These are phyloP conservation scores for Octopus sinensis DNA, from an alignment of 1,140 invertebrate genomes.

Conservation along the genomic window DNA sequence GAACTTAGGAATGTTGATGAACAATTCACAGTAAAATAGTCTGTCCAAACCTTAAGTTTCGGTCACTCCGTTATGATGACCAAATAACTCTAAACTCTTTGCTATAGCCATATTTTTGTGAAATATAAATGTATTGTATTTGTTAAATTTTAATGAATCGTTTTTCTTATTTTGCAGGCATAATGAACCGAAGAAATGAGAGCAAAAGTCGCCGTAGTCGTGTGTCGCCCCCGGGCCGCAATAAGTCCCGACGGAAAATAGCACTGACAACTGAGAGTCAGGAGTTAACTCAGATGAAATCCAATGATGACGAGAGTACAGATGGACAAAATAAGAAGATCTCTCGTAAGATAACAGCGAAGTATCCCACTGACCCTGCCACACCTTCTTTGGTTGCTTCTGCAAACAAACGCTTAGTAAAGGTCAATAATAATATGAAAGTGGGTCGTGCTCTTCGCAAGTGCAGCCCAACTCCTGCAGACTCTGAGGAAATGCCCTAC, in stretches of 20 bases:
- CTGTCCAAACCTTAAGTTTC: no score
- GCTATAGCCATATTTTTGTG: neutral
- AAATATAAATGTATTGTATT: neutral
- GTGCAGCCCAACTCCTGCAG: slow-evolving; percentile 5
- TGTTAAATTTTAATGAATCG: neutral
- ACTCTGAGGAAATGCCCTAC: neutral
- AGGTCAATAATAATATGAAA: neutral
- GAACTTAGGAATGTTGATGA: neutral
- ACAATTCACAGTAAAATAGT: neutral
- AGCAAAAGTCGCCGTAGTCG: neutral
- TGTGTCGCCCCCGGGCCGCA: neutral
- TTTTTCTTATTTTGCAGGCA: slow-evolving; percentile 8
- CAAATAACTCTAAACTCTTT: neutral
- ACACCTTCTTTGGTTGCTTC: neutral
- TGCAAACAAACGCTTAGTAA: neutral
- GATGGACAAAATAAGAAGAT: neutral
- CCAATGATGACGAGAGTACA: neutral
- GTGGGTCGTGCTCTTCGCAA: neutral
- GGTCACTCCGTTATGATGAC: neutral
- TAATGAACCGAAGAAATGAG: neutral
- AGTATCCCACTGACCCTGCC: neutral
- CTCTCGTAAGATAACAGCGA: neutral
- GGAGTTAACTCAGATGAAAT: neutral
- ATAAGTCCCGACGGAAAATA: neutral
- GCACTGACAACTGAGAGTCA: neutral